Conservation (phyloP, 2,113 vertebrate species). For the Notarius quadriscutis region DNA sequence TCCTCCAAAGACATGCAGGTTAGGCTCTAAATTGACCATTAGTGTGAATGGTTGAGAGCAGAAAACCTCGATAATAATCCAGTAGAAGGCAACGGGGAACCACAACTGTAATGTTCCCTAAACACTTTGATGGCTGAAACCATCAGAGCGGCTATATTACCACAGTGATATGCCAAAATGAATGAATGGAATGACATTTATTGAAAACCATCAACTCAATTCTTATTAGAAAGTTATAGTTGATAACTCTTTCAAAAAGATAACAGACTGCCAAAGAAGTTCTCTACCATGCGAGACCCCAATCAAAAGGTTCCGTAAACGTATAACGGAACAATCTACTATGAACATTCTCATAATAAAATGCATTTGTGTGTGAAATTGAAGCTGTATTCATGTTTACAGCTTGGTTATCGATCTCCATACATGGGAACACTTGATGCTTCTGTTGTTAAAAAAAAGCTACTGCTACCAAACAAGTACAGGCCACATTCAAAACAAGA, state of each 20-base stretch:
- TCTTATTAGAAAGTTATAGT: not conserved
- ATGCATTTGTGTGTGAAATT: slow-evolving; percentile 19
- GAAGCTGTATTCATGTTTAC: not conserved
- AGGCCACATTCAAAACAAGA: not conserved
- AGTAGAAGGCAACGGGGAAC: too few species aligned
- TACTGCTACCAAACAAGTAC: not conserved
- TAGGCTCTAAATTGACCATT: too few species aligned
- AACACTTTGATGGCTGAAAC: too few species aligned
- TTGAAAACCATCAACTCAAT: not conserved
- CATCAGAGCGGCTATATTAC: too few species aligned
- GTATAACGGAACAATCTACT: not conserved
- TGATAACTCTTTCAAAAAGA: not conserved
- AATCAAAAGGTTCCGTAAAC: slow-evolving; percentile 1
- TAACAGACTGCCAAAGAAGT: too few species aligned
- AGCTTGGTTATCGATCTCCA: not conserved
- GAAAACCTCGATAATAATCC: too few species aligned
- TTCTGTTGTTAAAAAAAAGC: not conserved
- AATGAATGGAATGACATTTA: too few species aligned
- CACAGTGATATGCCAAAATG: too few species aligned
- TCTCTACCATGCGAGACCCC: slow-evolving; percentile 2
- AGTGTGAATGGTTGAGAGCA: too few species aligned
- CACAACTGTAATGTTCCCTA: too few species aligned
- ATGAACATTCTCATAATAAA: not conserved
- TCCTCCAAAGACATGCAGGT: too few species aligned
- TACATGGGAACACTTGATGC: not conserved